Conservation (phyloP, 2,113 vertebrate species). For the Petrocephalus microphthalmus region DNA sequence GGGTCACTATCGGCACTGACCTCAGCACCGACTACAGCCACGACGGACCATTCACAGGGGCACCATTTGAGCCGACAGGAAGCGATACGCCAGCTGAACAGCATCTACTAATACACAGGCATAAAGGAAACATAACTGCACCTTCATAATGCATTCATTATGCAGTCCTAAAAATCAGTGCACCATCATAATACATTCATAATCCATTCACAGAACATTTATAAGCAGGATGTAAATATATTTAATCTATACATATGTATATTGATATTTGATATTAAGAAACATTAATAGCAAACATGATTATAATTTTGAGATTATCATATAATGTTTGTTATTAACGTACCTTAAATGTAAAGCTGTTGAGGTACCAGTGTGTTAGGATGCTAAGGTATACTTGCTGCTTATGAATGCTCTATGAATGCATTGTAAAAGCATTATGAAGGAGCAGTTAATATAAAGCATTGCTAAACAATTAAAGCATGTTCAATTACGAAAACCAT, state of each 20-base stretch:
- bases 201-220: not conserved
- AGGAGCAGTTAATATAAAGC: not conserved
- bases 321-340: not conserved
- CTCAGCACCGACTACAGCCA: not conserved
- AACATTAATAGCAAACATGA: not conserved
- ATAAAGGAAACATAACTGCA: not conserved
- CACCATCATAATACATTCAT: not conserved
- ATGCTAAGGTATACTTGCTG: not conserved
- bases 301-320: not conserved
- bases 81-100: not conserved
- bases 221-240: not conserved
- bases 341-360: not conserved
- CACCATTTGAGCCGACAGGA: not conserved
- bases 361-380: too few species aligned
- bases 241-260: too few species aligned
- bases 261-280: too few species aligned
- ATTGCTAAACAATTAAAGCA: not conserved
- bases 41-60: not conserved
- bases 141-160: not conserved
- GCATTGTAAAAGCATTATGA: not conserved
- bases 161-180: too few species aligned
- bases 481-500: not conserved
- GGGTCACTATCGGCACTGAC: not conserved
- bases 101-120: not conserved
- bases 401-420: not conserved